phyloP scores from a whole-genome alignment of 2,888 invertebrate genomes.

The Sclerodermus sp. region DNA sequence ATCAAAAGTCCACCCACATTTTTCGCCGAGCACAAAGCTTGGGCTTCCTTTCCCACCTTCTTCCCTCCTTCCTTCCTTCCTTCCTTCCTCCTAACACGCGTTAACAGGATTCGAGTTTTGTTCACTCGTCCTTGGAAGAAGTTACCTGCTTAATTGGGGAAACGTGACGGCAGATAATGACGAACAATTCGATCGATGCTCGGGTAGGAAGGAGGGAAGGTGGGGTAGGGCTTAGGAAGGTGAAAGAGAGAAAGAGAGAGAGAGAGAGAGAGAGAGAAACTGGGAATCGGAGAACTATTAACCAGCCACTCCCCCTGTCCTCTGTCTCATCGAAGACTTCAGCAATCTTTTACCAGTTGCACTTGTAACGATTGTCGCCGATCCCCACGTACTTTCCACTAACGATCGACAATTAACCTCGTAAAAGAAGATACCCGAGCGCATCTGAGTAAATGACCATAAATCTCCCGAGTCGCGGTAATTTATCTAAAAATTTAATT shows the following conservation, averaged over 20 bases:
- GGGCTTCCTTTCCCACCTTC: not conserved
- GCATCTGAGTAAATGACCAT: too few relatives aligned
- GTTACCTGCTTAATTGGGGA: constrained; percentile 27
- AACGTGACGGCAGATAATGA: constrained; percentile 34
- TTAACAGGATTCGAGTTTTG: too few relatives aligned
- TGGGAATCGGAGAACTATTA: too few relatives aligned
- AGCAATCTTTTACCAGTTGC: constrained; percentile 11
- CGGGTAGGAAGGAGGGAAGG: constrained; percentile 10
- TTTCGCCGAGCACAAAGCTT: not conserved
- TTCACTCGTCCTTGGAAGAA: too few relatives aligned
- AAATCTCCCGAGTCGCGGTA: too few relatives aligned
- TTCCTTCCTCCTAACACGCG: too few relatives aligned
- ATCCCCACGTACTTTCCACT: not conserved
- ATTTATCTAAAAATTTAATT: too few relatives aligned
- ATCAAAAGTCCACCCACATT: too few relatives aligned
- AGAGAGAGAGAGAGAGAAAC: not conserved
- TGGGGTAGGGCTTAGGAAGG: too few relatives aligned
- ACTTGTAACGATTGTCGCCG: constrained; percentile 1
- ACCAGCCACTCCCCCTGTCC: too few relatives aligned
- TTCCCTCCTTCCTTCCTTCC: not conserved
- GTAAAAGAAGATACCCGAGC: too few relatives aligned
- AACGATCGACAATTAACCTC: constrained; percentile 15
- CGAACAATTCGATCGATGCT: constrained; percentile 16
- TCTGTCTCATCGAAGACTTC: too few relatives aligned
- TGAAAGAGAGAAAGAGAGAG: not conserved